Base-by-base conservation (phyloP, 2,888 invertebrate species). In the Heliconius ismenius region DNA sequence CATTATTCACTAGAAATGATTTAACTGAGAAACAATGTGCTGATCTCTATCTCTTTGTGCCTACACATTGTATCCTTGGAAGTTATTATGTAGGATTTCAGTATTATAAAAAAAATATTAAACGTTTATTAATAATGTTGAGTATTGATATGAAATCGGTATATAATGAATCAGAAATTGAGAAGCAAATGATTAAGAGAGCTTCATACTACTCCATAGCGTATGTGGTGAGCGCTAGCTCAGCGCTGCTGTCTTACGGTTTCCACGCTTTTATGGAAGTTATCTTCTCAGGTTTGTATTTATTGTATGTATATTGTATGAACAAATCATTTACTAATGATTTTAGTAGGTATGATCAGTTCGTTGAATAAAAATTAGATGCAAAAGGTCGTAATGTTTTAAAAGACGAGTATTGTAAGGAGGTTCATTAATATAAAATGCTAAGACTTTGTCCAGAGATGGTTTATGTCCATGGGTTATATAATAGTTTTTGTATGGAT, bases 131-230 rank as follows among this genome's bases (percentile, higher is more conserved):
- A 1, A 77, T 82, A 6, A 81, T 79, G 9, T 75, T 90, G 54
- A 77, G 82, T 0, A 79, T 87, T 3, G 75, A 24, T 0, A 75
- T 89, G 63, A 90, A 90, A 76, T 77, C 77, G 0, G 76, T 83
- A 0, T 81, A 87, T 78, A 90, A 88, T 68, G 88, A 91, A 74
- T 73, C 76, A 0, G 78, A 81, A 4, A 83, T 89, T 11, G 90
- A 92, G 63, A 79, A 75, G 67, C 77, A 83, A 13, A 89, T 90
- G 88, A 85, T 91, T 9, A 83, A 76, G 49, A 87, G 82, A 65
- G 80, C 84, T 0, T 80, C 81, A 60, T 54, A 81, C 4, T 88
- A 85, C 58, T 78, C 84, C 1, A 62, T 76, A 1, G 82, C 84
- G 0, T 83, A 86, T 58, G 7, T 83, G 0, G 63, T 75, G 1